Conservation (phyloP, 2,797 vertebrate species). For the Neosilurus mollespiculum region DNA sequence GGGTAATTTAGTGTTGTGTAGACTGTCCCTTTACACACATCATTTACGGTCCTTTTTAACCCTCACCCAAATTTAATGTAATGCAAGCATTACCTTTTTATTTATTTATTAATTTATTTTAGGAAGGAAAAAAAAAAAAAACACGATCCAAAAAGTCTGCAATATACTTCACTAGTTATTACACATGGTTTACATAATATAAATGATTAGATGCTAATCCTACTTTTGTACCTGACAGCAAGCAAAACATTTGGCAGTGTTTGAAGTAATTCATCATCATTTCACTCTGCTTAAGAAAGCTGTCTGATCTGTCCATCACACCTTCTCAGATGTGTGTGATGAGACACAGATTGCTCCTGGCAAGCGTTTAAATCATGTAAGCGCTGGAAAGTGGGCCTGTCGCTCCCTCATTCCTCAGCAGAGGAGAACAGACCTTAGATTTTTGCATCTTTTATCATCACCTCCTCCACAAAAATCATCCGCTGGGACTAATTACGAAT, state of each 20-base stretch:
- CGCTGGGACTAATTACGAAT: slow-evolving; percentile 16
- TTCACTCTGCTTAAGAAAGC: slow-evolving; percentile 11
- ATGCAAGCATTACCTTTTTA: not conserved
- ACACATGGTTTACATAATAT: slow-evolving; percentile 2
- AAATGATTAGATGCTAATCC: slow-evolving; percentile 18
- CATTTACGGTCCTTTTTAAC: not conserved
- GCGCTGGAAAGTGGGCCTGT: slow-evolving; percentile 1
- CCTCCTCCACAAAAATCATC: slow-evolving; percentile 20
- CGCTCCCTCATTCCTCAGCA: not conserved
- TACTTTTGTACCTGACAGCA: not conserved
- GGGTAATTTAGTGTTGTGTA: not conserved
- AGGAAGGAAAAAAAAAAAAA: not conserved
- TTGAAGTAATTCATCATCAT: slow-evolving; percentile 26
- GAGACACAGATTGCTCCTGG: slow-evolving; percentile 24
- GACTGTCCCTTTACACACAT: not conserved
- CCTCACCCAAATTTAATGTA: not conserved
- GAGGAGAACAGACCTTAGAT: slow-evolving; percentile 9
- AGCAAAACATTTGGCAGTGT: slow-evolving; percentile 2
- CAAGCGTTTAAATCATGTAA: slow-evolving; percentile 25
- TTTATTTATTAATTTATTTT: not conserved
- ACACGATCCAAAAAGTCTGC: not conserved
- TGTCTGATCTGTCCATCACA: slow-evolving; percentile 29
- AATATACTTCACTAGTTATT: slow-evolving; percentile 3
- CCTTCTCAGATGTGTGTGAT: slow-evolving; percentile 21
- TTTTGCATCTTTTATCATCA: slow-evolving; percentile 4